Evolutionary conservation across 2,888 invertebrate genomes (phyloP), one percentile per base, ranked within the genome.

Genomic region (Tipula helvola): DNA sequence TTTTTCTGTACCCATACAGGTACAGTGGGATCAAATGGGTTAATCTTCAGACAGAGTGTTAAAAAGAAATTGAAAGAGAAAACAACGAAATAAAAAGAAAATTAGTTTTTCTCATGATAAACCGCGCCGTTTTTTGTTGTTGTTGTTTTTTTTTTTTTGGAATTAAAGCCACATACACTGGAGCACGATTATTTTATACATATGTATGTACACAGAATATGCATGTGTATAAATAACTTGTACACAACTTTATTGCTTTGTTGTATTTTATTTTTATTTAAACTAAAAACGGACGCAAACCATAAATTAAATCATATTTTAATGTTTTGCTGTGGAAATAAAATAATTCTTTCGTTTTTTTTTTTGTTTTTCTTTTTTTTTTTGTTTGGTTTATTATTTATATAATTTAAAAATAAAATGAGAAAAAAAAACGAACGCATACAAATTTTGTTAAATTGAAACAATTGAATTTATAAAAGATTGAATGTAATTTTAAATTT

Each of bases 1-100:
- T n/a, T n/a, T n/a, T n/a, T n/a, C n/a, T n/a, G n/a, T n/a, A n/a
- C n/a, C n/a, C n/a, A n/a, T n/a, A n/a, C n/a, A n/a, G n/a, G n/a
- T n/a, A n/a, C n/a, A n/a, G n/a, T n/a, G n/a, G n/a, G n/a, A n/a
- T n/a, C n/a, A n/a, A n/a, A n/a, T n/a, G n/a, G n/a, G n/a, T n/a
- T n/a, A 71, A 71, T 71, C 71, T 71, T 71, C 71, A 71, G 71
- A 71, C 71, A 71, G 71, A 71, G 71, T 71, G 71, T 71, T 71
- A 71, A 71, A 52, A 71, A 71, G 71, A 71, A 71, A 71, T 71
- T 28, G 71, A 28, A 71, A 71, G 71, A 28, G 28, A 71, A 71
- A 71, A 71, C 18, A 71, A 71, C 28, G 28, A 28, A 28, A 28
- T 28, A 28, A 71, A 71, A 52, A 71, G 71, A 71, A 71, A 71